Evolutionary conservation across 2,113 vertebrate genomes (phyloP).

Genomic region (Pseudopodoces humilis): DNA sequence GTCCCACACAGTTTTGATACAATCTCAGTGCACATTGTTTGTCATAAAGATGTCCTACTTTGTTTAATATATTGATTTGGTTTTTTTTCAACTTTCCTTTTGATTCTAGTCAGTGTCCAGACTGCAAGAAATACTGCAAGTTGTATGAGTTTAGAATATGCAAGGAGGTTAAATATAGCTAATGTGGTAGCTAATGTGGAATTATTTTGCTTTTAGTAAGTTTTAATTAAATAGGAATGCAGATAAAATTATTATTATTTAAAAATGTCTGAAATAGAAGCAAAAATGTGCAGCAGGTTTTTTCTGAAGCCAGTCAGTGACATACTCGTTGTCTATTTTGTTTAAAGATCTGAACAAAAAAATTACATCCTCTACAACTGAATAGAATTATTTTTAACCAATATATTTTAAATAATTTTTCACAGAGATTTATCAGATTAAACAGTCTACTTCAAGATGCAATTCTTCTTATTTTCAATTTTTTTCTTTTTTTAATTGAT

Average conservation of each 20-base stretch:
- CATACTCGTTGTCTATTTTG: not conserved
- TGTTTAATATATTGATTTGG: not conserved
- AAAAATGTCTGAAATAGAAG: not conserved
- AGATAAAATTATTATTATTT: not conserved
- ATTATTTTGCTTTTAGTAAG: not conserved
- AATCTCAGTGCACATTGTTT: accelerated
- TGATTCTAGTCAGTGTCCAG: not conserved
- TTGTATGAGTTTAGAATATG: not conserved
- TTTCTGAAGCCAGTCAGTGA: not conserved
- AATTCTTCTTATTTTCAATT: not conserved
- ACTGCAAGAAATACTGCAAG: not conserved
- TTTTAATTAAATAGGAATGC: not conserved
- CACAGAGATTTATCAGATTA: not conserved
- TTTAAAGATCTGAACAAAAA: not conserved
- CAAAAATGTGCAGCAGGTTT: not conserved
- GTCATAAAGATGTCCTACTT: not conserved
- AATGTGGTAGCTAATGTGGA: not conserved
- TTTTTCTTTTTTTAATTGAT: not conserved
- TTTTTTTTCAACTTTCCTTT: not conserved
- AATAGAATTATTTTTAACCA: not conserved
- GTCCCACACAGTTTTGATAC: not conserved
- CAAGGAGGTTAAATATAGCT: not conserved
- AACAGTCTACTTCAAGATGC: not conserved
- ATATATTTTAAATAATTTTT: not conserved
- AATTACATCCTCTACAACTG: accelerated